These are phyloP conservation scores for Pelecanus crispus DNA, from an alignment of 2,113 vertebrate species.

Conservation along the genomic window DNA sequence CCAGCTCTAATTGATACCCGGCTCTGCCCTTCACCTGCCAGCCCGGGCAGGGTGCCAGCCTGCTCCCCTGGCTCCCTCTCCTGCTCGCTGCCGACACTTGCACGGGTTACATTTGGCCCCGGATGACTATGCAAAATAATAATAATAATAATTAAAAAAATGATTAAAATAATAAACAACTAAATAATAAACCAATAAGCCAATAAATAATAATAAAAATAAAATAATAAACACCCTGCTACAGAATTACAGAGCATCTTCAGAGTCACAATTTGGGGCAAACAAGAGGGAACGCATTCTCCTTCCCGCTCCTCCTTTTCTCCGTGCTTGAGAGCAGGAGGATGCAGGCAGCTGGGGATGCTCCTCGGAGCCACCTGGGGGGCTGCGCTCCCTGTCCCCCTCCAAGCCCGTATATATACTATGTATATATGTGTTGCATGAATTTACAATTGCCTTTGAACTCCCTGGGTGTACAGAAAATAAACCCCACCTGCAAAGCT, in stretches of 20 bases:
- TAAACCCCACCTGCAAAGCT: neutral
- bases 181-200: neutral
- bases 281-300: neutral
- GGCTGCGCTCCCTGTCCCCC: neutral
- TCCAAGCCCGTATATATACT: neutral
- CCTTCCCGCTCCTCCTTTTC: neutral
- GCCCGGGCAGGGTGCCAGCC: neutral
- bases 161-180: accelerated
- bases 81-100: neutral
- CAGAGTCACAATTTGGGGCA: neutral
- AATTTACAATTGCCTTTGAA: neutral
- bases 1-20: neutral
- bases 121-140: neutral
- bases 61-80: slow-evolving; percentile 4
- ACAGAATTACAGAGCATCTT: neutral
- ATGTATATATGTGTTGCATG: accelerated
- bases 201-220: neutral
- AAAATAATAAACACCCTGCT: neutral
- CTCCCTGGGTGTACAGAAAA: neutral
- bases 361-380: accelerated
- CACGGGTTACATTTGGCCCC: accelerated
- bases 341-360: neutral
- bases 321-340: neutral
- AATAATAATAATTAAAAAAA: neutral
- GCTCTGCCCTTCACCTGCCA: slow-evolving; percentile 8